Conservation (phyloP, 2,888 invertebrate species). For the Megalurothrips usitatus region DNA sequence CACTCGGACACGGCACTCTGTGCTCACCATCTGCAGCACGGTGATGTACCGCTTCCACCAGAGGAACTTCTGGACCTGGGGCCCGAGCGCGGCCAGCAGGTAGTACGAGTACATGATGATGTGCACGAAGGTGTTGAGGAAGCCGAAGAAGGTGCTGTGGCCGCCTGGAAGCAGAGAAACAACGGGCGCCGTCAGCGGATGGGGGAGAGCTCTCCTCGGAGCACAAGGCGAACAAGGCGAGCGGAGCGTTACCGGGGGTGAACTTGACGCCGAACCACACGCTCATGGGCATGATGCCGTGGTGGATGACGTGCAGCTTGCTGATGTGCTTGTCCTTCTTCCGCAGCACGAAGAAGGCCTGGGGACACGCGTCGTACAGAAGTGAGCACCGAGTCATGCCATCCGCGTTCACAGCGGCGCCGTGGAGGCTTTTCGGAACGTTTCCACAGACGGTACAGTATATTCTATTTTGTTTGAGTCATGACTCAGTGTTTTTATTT, state of each 20-base stretch:
- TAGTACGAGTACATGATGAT: slow-evolving; percentile 94
- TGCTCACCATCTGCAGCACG: slow-evolving; percentile 76
- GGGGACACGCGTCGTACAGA: slow-evolving; percentile 37
- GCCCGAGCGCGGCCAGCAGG: slow-evolving; percentile 83
- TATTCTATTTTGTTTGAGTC: no score
- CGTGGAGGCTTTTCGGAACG: no score
- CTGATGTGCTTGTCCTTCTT: slow-evolving; percentile 93
- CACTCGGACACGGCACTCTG: no score
- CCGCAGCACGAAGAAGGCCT: slow-evolving; percentile 91
- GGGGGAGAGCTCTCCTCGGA: no score
- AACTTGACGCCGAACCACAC: slow-evolving; percentile 97
- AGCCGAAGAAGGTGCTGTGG: slow-evolving; percentile 89
- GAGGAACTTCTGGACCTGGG: slow-evolving; percentile 76
- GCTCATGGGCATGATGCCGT: slow-evolving; percentile 95
- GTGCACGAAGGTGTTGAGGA: slow-evolving; percentile 91
- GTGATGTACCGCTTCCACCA: slow-evolving; percentile 98
- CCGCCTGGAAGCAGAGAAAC: slow-evolving; percentile 58
- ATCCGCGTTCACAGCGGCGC: no score
- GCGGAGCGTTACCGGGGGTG: slow-evolving; percentile 84
- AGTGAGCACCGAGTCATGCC: neutral
- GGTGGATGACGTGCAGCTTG: slow-evolving; percentile 91
- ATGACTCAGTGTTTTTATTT: no score
- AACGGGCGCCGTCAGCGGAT: no score
- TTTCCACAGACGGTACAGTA: no score
- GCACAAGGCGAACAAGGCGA: no score